Base-by-base conservation (phyloP, 2,113 vertebrate genomes). In the Hoplias malabaricus region DNA sequence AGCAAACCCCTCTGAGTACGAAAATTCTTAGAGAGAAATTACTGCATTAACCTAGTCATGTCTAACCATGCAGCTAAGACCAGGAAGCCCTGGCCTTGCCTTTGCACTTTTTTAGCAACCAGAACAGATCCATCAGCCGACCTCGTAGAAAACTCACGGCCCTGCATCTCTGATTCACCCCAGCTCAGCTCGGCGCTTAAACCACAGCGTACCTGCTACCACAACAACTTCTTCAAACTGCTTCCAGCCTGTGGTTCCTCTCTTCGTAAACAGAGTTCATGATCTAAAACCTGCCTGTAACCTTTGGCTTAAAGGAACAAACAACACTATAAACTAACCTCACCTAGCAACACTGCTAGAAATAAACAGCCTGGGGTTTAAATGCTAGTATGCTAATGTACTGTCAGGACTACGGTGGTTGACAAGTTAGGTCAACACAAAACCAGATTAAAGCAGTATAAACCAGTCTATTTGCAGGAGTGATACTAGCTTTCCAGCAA, bases 211-310 rank as follows among this genome's bases (percentile, higher is more conserved):
- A 59, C 73, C 21, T 56, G 74, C 56, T 57, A 62, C 73, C 66
- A 80, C 78, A 59, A 77, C 81, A 82, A 80, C 69, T 69, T 84
- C 78, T 77, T 69, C 57, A 69, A 80, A 69, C 59, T 3, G 31
- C 29, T 61, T 61, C 57, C 57, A 21, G 57, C 29, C 33, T 16
- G 14, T 2, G 57, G 19, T 34, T 62, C 29, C 31, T 16, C 56
- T 31, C 56, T 14, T 16, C 6, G 6, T 34, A 6, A 62, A 62
- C 10, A 19, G 7, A n/a, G 57, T 19, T 34, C 16, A 19, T n/a
- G 29, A 34, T 62, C 57, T n/a, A 3, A 19, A 62, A n/a, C 31
- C 29, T 3, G 6, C 2, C 54, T 38, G 61, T 14, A 40, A 10
- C 14, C n/a, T 33, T 31, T n/a, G 40, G 38, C 57, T 48, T 42